Conservation (phyloP, 2,113 vertebrate species). For the Urocitellus parryii region DNA sequence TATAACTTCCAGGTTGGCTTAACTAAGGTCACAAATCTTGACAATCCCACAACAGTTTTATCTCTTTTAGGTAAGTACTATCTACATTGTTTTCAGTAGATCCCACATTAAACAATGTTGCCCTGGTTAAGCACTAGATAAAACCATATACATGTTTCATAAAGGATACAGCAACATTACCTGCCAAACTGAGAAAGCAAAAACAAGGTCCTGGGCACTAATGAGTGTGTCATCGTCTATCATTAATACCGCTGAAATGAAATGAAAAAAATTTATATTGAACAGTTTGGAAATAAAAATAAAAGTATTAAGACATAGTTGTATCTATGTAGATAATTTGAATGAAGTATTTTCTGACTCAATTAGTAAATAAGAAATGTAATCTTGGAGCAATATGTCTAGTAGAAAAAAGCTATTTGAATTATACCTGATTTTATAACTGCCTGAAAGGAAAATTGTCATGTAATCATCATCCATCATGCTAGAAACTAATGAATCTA, state of each 20-base stretch:
- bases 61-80: background rate
- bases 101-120: background rate
- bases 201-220: conserved; percentile 95
- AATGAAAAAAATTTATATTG: conserved; percentile 25
- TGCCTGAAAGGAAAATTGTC: background rate
- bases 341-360: background rate
- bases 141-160: background rate
- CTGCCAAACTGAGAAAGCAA: conserved; percentile 98
- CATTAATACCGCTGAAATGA: conserved; percentile 93
- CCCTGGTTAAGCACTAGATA: background rate
- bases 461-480: conserved; percentile 15
- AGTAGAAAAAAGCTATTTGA: background rate
- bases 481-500: conserved; percentile 26
- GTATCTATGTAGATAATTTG: background rate
- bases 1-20: background rate
- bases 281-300: conserved; percentile 43
- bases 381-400: conserved; percentile 33
- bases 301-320: background rate
- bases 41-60: background rate
- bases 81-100: background rate
- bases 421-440: conserved; percentile 39
- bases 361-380: conserved; percentile 39
- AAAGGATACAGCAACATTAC: conserved; percentile 86
- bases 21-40: background rate
- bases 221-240: conserved; percentile 95